Base-by-base conservation (phyloP, 1,140 invertebrate species). In the Bombus huntii region DNA sequence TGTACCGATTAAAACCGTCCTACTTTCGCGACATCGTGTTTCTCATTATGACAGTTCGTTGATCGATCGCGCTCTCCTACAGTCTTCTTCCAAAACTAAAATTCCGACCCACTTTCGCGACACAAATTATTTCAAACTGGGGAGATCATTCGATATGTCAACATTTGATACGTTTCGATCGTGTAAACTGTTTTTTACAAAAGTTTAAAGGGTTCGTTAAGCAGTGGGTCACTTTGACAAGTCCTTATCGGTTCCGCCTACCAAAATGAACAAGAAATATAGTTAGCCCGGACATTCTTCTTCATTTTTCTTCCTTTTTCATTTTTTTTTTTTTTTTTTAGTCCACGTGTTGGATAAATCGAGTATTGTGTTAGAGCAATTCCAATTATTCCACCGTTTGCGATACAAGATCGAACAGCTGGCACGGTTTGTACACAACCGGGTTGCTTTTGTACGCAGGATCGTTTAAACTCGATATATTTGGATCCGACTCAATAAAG, bases 401-500 rank as follows among this genome's bases (percentile, higher is more conserved):
- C 28, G 62, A 66, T 73, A 68, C 57, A 81, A 81, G 84, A 85
- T 85, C 84, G 84, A 75, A 81, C 84, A 68, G 28, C 28, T 53
- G 22, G 47, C n/a, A 70, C 68, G 39, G 77, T 81, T 72, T 85
- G 76, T 62, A 44, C 3, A 62, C 83, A 44, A 83, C 34, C 18
- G 25, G 37, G 44, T n/a, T 75, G 84, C 84, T 81, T 85, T 85
- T 81, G 78, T 81, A 74, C 85, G 71, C 82, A 53, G 74, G 75
- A 59, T 75, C 89, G 82, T 90, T 90, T 90, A 88, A 90, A 86
- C 80, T 66, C 82, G 82, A 90, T 89, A 90, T 80, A 88, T 90
- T 88, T 81, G 79, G 85, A 88, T 79, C 66, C 82, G 81, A 90
- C 86, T 90, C 89, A 90, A 90, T 90, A 90, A 90, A 90, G 89